Base-by-base conservation (phyloP, 2,113 vertebrate genomes). In the Solenodon paradoxus region DNA sequence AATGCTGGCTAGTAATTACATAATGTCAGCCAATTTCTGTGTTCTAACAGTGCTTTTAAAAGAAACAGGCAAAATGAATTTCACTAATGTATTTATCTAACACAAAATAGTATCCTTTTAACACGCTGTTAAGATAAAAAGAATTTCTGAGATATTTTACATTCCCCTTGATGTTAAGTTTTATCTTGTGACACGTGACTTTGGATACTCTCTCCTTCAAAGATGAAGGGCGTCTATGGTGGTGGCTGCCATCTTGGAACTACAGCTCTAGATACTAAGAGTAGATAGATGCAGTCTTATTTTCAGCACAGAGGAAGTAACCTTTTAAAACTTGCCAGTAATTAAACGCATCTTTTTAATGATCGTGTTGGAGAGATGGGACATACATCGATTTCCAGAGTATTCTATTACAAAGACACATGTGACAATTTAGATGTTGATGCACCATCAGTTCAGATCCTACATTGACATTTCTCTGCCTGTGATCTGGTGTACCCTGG, bases 1-100 rank as follows among this genome's bases (percentile, higher is more conserved):
- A 3, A 0, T 0, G 30, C 8, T 30, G 69, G 4, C 78, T 15
- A 2, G 1, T 3, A 17, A 40, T 61, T 30, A 19, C 0, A 2
- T 3, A 12, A 20, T 13, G 38, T 5, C n/a, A n/a, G n/a, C n/a
- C n/a, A n/a, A n/a, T n/a, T n/a, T n/a, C n/a, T n/a, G n/a, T n/a
- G n/a, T n/a, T 78, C 42, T 19, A 28, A 16, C 10, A 26, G 26
- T 38, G 35, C 19, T 66, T 49, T 51, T 38, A 32, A 40, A 45
- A 9, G 30, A 42, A 79, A 26, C 47, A 85, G 17, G 19, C 30
- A 9, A 84, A 32, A 11, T 45, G n/a, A 38, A 66, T 9, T 74
- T 47, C 49, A 77, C 38, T 16, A 40, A 82, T 24, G n/a, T 13
- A 38, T 42, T 26, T 24, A 26, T 59, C n/a, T 5, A n/a, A 79